Conservation (phyloP, 2,797 vertebrate genomes). For the Rhinogobio ventralis region DNA sequence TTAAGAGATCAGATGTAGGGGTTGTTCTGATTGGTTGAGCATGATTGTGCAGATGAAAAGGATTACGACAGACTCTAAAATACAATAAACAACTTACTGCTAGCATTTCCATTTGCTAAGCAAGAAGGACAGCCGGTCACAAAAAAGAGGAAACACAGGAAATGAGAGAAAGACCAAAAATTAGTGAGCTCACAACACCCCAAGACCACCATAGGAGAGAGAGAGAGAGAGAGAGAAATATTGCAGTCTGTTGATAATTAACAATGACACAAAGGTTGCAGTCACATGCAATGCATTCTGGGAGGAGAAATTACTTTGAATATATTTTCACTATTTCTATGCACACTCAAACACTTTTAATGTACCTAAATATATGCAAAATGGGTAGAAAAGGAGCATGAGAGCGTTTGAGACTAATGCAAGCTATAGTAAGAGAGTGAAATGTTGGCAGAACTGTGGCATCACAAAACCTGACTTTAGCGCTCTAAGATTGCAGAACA, state of each 20-base stretch:
- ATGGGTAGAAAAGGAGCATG: background rate
- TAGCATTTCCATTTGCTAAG: constrained; percentile 99
- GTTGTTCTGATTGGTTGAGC: constrained; percentile 61
- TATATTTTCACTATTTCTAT: background rate
- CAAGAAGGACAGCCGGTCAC: constrained; percentile 97
- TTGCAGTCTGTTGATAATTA: constrained; percentile 26
- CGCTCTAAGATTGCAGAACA: background rate
- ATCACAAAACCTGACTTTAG: background rate
- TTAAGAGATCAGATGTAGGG: constrained; percentile 42
- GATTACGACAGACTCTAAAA: constrained; percentile 83
- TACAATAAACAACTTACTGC: constrained; percentile 99
- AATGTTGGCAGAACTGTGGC: background rate
- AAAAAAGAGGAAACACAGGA: constrained; percentile 76
- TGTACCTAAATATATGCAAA: background rate
- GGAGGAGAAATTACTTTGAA: background rate
- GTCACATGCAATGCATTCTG: constrained; percentile 36
- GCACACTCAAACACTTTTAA: background rate
- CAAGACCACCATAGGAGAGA: constrained; percentile 50
- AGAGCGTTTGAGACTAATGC: background rate
- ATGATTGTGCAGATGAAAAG: constrained; percentile 70
- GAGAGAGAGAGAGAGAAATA: constrained; percentile 41
- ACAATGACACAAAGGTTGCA: constrained; percentile 29
- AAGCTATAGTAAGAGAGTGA: background rate
- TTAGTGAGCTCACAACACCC: constrained; percentile 86
- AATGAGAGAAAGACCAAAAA: constrained; percentile 95